These are phyloP conservation scores for Lophius americanus DNA, from an alignment of 2,797 vertebrate genomes.

Conservation along the genomic window DNA sequence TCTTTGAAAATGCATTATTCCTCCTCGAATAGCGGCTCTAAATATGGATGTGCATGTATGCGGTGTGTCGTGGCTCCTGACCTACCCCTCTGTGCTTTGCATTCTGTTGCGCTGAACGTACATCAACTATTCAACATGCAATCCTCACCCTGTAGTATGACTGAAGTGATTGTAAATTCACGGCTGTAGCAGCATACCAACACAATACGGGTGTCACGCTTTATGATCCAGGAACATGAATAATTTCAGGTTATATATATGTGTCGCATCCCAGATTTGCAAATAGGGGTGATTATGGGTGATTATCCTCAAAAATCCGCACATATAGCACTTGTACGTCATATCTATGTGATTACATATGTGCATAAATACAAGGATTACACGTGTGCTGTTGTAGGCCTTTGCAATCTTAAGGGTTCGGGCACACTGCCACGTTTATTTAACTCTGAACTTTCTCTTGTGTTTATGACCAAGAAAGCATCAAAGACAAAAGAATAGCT, in stretches of 20 bases:
- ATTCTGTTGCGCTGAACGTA: slow-evolving; percentile 5
- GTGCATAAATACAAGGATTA: slow-evolving; percentile 64
- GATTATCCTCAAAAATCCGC: slow-evolving; percentile 64
- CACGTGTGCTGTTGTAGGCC: slow-evolving; percentile 32
- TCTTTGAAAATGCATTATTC: background rate
- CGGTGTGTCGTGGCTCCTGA: slow-evolving; percentile 24
- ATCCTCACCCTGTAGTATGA: background rate
- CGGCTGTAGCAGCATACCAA: slow-evolving; percentile 28
- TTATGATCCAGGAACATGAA: slow-evolving; percentile 44
- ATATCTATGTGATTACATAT: slow-evolving; percentile 59
- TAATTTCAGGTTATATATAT: slow-evolving; percentile 51
- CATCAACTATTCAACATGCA: slow-evolving; percentile 7
- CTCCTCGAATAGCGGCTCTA: slow-evolving; percentile 1
- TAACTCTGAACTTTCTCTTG: slow-evolving; percentile 49
- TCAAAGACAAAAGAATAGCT: slow-evolving; percentile 24
- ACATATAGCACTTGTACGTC: slow-evolving; percentile 40
- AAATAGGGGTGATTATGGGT: slow-evolving; percentile 64
- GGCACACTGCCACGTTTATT: slow-evolving; percentile 41
- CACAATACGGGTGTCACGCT: slow-evolving; percentile 23
- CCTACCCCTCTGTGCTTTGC: slow-evolving; percentile 20
- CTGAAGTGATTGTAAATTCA: slow-evolving; percentile 47
- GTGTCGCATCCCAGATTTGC: slow-evolving; percentile 43
- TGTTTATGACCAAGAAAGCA: slow-evolving; percentile 14
- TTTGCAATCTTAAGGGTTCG: slow-evolving; percentile 30
- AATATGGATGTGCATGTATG: background rate